phyloP scores from a whole-genome alignment of 2,113 vertebrate species.

The Gymnocephalus cernua region DNA sequence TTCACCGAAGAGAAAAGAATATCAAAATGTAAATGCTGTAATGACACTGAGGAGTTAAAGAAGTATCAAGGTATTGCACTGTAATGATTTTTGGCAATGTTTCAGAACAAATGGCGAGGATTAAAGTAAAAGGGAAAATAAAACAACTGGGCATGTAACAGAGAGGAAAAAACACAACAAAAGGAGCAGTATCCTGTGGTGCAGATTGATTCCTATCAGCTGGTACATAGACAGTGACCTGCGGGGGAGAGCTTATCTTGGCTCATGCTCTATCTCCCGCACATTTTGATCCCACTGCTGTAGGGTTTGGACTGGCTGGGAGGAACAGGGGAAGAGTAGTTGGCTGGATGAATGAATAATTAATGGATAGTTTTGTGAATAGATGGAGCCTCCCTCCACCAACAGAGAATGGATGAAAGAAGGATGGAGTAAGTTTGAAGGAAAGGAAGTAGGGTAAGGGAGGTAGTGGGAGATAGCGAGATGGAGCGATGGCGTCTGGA shows the following conservation, averaged over 20 bases:
- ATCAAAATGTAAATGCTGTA: conserved; percentile 30
- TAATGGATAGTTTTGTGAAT: conserved; percentile 32
- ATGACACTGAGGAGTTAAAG: conserved; percentile 29
- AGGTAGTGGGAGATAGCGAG: not conserved
- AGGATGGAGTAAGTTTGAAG: not conserved
- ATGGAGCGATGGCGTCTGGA: conserved; percentile 11
- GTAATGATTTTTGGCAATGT: conserved; percentile 56
- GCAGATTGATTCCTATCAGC: conserved; percentile 80
- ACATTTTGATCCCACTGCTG: conserved; percentile 74
- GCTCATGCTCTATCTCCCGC: conserved; percentile 70
- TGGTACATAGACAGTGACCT: conserved; percentile 79
- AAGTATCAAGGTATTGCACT: conserved; percentile 37
- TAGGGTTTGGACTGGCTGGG: conserved; percentile 54
- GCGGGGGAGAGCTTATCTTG: conserved; percentile 76
- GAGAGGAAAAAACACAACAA: conserved; percentile 63
- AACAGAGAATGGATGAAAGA: conserved; percentile 26
- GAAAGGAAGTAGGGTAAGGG: conserved; percentile 8
- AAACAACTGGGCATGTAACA: conserved; percentile 63
- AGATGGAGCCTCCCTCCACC: conserved; percentile 1
- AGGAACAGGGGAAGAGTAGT: conserved; percentile 41
- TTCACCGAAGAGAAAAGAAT: not conserved
- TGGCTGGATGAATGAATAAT: conserved; percentile 45
- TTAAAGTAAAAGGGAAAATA: conserved; percentile 57
- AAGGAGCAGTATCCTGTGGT: conserved; percentile 71
- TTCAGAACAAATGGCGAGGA: conserved; percentile 47